Base-by-base conservation (phyloP, 2,797 vertebrate genomes). In the Catharus ustulatus region DNA sequence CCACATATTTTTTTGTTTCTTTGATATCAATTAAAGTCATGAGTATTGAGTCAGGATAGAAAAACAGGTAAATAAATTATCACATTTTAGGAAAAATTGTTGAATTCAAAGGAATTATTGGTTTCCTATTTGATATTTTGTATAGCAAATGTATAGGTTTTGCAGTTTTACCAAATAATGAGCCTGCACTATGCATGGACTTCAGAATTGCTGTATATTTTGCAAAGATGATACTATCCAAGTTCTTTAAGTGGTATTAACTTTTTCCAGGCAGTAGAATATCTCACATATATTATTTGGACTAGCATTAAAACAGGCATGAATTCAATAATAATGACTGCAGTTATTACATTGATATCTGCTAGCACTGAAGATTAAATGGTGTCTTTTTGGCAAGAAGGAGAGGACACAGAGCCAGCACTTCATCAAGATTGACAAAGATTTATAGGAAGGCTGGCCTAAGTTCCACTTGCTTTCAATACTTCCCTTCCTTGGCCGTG, bases 281-380 rank as follows among this genome's bases (percentile, higher is more conserved):
- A n/a, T 15, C 24, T 74, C 63, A 74, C 15, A 51, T 69, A 30
- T 38, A 17, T 89, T 79, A 68, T 45, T 73, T 80, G 58, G 22
- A 42, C 46, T 57, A 76, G 11, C 3, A 15, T 51, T 77, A 84
- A 84, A 83, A 52, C 7, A 74, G 46, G 9, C 30, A 64, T 36
- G 24, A 72, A 64, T 90, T 90, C 45, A 42, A 11, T 73, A 59
- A 83, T 89, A 80, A 79, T 80, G 54, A 34, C 49, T 87, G 32
- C 22, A 87, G 15, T 78, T 46, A 59, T 36, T 76, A 57, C 17
- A 36, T 6, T 74, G 23, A 15, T 64, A 83, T 51, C 36, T 52
- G 48, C 36, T 51, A 73, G 18, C 20, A 27, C 32, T 55, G 58
- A 78, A 84, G 38, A 84, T 46, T 85, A 79, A 72, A 83, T 48